A percentile compares a stretch with the other conserved stretches of the same genome.
Evolutionary conservation across 2,113 vertebrate genomes (phyloP).

Genomic region (Tyto alba): DNA sequence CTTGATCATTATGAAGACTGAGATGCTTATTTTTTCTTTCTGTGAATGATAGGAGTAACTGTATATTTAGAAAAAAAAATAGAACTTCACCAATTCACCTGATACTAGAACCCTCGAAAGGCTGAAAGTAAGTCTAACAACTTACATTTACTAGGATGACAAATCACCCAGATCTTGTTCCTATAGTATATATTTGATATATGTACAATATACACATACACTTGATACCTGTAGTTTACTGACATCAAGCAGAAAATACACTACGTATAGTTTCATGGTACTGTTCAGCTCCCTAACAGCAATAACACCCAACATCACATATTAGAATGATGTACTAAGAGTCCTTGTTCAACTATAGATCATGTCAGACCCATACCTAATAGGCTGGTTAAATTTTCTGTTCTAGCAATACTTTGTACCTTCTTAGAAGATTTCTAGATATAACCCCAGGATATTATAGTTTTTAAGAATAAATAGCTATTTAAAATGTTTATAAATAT

Average conservation of each 20-base stretch:
- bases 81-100: neutral
- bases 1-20: neutral
- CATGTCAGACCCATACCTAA: neutral
- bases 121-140: neutral
- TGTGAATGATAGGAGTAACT: neutral
- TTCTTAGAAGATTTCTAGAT: neutral
- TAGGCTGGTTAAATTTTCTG: neutral
- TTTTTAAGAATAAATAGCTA: neutral
- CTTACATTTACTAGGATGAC: neutral
- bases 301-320: neutral
- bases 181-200: neutral
- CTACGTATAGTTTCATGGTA: neutral
- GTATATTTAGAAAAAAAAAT: neutral
- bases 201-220: neutral
- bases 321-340: neutral
- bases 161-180: neutral
- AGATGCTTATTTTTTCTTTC: neutral
- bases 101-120: neutral
- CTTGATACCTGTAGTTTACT: neutral
- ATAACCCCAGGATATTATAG: rapidly evolving
- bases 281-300: neutral
- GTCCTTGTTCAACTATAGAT: neutral
- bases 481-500: neutral
- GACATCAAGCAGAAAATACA: neutral
- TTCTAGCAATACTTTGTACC: neutral